phyloP scores from a whole-genome alignment of 2,797 vertebrate genomes.

The Peromyscus nudipes region DNA sequence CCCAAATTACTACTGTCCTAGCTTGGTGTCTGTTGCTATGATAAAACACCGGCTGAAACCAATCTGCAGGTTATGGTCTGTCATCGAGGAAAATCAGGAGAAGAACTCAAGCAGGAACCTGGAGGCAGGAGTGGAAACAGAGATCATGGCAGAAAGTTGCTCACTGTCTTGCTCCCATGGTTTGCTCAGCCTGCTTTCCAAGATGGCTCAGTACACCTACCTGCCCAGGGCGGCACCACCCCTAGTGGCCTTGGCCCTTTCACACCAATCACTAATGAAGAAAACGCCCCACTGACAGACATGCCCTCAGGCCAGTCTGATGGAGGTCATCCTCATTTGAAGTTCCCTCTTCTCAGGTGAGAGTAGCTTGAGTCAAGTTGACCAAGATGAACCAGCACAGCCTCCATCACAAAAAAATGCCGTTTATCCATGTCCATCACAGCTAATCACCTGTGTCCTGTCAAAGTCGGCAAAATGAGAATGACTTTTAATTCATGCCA shows the following conservation, averaged over 20 bases:
- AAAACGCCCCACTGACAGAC: not conserved
- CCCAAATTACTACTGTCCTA: not conserved
- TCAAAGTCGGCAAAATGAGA: not conserved
- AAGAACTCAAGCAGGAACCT: not conserved
- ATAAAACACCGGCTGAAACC: not conserved
- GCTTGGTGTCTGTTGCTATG: not conserved
- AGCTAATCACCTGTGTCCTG: not conserved
- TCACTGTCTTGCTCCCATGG: not conserved
- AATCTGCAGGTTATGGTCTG: too few species aligned
- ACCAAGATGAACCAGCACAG: not conserved
- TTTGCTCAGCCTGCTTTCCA: not conserved
- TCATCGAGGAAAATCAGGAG: too few species aligned
- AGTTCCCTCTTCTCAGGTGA: not conserved
- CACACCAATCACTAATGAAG: not conserved
- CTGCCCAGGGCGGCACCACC: not conserved
- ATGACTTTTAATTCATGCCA: conserved; percentile 47
- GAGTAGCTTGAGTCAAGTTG: not conserved
- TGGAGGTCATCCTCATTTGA: not conserved
- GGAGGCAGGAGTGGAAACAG: not conserved
- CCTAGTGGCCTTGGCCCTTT: not conserved
- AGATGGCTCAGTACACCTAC: not conserved
- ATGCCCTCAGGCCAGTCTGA: not conserved
- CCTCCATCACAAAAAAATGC: not conserved
- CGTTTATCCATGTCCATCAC: conserved; percentile 29
- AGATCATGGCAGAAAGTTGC: not conserved